phyloP scores from a whole-genome alignment of 2,113 vertebrate species.

The Anguilla japonica region DNA sequence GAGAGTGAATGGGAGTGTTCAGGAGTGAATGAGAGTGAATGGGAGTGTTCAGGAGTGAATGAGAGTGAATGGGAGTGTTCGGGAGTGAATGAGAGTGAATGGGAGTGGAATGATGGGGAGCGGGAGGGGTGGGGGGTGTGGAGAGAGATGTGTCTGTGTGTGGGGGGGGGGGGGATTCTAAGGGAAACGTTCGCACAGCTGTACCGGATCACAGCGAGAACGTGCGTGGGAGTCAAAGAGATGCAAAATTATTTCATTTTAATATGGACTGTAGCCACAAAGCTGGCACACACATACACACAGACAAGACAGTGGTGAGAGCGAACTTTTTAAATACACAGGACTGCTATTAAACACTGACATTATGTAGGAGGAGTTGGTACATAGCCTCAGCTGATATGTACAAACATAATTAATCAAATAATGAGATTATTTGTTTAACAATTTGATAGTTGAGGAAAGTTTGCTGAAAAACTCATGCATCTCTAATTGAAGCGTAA shows the following conservation, averaged over 20 bases:
- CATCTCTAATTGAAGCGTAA: not conserved
- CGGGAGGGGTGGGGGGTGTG: not conserved
- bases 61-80: too few relatives aligned
- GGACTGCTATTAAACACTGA: too few relatives aligned
- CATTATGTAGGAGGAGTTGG: too few relatives aligned
- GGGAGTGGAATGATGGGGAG: not conserved
- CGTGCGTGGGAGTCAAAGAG: not conserved
- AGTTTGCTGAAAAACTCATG: not conserved
- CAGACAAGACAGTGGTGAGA: not conserved
- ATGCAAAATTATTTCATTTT: not conserved
- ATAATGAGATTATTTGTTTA: too few relatives aligned
- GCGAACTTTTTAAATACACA: not conserved
- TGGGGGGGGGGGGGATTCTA: not conserved
- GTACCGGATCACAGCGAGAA: not conserved
- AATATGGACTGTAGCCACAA: not conserved
- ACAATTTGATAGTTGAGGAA: not conserved
- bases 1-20: too few relatives aligned
- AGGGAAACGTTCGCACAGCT: not conserved
- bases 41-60: too few relatives aligned
- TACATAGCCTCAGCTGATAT: too few relatives aligned
- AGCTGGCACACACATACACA: not conserved
- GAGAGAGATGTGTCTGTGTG: not conserved
- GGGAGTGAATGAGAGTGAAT: too few relatives aligned
- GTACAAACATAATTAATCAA: too few relatives aligned
- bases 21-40: not conserved